These are phyloP conservation scores for Nineta flava DNA, from an alignment of 2,888 invertebrate species.

Conservation along the genomic window DNA sequence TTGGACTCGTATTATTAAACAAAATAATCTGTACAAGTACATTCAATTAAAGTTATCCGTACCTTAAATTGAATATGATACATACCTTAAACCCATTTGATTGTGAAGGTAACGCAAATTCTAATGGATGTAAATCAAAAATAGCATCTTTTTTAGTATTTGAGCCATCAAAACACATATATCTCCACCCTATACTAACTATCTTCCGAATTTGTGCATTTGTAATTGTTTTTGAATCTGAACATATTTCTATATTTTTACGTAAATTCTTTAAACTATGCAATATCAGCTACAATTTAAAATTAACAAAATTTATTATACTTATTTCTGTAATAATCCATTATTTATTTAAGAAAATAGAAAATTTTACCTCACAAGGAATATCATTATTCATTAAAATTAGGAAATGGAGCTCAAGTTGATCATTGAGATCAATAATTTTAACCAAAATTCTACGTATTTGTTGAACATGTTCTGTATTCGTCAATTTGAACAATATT, in stretches of 20 bases:
- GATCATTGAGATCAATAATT: not conserved
- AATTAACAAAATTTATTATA: not conserved
- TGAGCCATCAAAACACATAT: conserved; percentile 1
- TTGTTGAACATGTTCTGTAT: not conserved
- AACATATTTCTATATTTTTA: not conserved
- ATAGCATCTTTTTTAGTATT: not conserved
- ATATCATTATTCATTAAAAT: not conserved
- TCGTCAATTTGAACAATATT: too few species aligned
- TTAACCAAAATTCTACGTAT: not conserved
- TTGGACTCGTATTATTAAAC: too few species aligned
- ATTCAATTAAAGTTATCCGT: too few species aligned
- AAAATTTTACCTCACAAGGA: not conserved
- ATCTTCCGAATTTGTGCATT: conserved; percentile 24
- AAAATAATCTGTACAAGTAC: too few species aligned
- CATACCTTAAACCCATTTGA: not conserved
- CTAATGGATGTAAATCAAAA: not conserved
- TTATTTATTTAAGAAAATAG: too few species aligned
- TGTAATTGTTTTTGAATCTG: conserved; percentile 18
- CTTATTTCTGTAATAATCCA: not conserved
- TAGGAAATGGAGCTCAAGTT: not conserved
- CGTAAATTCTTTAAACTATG: not conserved
- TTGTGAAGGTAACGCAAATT: not conserved
- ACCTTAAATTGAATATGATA: too few species aligned
- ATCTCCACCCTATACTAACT: conserved; percentile 2
- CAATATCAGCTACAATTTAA: conserved; percentile 1